Conservation (phyloP, 2,113 vertebrate genomes). For the Galbula dea region DNA sequence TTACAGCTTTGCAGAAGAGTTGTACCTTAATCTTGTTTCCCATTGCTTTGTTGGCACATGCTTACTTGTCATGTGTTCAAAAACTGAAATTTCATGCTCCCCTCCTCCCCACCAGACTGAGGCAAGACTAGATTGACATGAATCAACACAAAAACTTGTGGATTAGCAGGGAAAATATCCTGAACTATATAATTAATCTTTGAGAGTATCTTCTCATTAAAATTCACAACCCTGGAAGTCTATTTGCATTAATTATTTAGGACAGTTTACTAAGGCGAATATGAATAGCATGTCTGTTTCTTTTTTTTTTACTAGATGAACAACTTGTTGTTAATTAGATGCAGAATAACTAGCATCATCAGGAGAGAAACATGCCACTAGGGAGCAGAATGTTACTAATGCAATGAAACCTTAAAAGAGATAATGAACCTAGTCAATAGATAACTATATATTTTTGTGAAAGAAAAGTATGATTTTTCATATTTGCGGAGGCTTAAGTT, state of each 20-base stretch:
- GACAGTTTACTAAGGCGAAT: slow-evolving; percentile 55
- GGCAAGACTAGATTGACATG: not conserved
- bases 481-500: not conserved
- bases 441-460: not conserved
- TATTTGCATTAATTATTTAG: slow-evolving; percentile 62
- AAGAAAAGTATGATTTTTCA: not conserved
- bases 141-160: slow-evolving; percentile 3
- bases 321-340: slow-evolving; percentile 53
- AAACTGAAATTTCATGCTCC: not conserved
- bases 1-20: not conserved
- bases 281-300: slow-evolving; percentile 15
- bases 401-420: slow-evolving; percentile 46
- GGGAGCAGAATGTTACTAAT: not conserved
- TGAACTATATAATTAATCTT: slow-evolving; percentile 33
- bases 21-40: not conserved
- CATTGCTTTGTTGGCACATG: not conserved
- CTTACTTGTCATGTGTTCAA: not conserved
- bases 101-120: not conserved
- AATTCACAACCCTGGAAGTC: slow-evolving; percentile 20
- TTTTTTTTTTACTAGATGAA: slow-evolving; percentile 49
- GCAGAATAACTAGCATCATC: slow-evolving; percentile 39
- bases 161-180: not conserved
- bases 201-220: slow-evolving; percentile 42
- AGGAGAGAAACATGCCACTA: not conserved
- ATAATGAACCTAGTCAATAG: slow-evolving; percentile 38